These are phyloP conservation scores for Chelonoidis abingdonii DNA, from an alignment of 2,113 vertebrate species.

Conservation along the genomic window DNA sequence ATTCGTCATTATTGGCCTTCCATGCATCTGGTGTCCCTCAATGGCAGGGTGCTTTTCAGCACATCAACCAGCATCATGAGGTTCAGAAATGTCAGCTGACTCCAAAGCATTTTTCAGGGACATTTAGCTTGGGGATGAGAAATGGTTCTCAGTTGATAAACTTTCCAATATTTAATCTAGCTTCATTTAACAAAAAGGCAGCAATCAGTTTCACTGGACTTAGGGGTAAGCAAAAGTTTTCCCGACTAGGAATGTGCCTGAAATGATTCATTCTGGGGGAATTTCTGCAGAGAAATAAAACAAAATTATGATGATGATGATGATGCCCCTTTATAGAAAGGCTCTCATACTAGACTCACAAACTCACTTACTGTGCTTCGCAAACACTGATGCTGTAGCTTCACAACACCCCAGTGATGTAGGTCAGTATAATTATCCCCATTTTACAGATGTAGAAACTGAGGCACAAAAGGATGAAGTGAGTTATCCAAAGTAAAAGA, in stretches of 20 bases:
- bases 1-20: not conserved
- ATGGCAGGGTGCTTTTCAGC: not conserved
- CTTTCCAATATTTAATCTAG: not conserved
- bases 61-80: not conserved
- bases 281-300: accelerated
- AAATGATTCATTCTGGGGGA: not conserved
- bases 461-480: not conserved
- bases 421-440: not conserved
- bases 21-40: not conserved
- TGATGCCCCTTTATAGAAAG: accelerated
- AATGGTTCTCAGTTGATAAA: not conserved
- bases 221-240: not conserved
- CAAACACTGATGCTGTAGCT: not conserved
- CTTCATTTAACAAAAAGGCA: not conserved
- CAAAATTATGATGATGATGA: not conserved
- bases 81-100: accelerated
- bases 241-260: not conserved
- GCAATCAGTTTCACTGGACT: not conserved
- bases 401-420: accelerated
- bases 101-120: accelerated
- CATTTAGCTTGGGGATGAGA: not conserved
- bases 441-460: not conserved
- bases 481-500: constrained; percentile 19
- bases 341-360: not conserved
- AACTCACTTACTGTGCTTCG: accelerated